Evolutionary conservation across 2,888 invertebrate species (phyloP).

Genomic region (Dusona sp.): DNA sequence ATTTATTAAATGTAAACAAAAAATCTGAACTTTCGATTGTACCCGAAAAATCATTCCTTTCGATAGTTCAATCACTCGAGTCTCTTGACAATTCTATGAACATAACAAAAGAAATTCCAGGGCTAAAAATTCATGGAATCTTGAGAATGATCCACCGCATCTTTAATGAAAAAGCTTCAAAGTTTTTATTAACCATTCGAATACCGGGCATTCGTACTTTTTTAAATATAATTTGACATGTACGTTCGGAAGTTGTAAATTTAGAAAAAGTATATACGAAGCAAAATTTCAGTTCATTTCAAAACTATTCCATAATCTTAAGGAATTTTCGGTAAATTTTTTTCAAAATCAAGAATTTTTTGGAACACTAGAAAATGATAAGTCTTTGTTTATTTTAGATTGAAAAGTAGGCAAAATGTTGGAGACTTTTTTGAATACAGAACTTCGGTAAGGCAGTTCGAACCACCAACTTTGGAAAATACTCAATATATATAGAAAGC

Average conservation of each 20-base stretch:
- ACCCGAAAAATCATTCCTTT: neutral
- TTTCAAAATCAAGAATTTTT: too few species aligned
- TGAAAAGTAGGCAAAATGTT: neutral
- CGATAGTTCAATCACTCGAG: too few species aligned
- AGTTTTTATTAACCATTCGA: neutral
- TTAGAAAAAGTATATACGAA: too few species aligned
- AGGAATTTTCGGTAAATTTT: too few species aligned
- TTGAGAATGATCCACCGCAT: neutral
- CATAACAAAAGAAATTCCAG: neutral
- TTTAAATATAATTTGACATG: too few species aligned
- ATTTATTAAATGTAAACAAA: neutral
- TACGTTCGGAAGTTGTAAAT: too few species aligned
- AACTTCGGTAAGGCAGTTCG: neutral
- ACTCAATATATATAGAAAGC: neutral
- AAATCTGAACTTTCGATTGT: neutral
- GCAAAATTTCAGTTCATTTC: too few species aligned
- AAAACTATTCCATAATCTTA: too few species aligned
- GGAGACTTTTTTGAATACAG: neutral
- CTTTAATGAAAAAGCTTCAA: neutral
- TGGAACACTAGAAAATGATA: too few species aligned
- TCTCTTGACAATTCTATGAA: neutral
- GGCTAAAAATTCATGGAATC: neutral
- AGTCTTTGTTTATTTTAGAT: neutral
- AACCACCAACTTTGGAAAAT: neutral
- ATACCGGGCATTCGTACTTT: neutral